phyloP scores from a whole-genome alignment of 2,797 vertebrate species.

The Myioborus melanocephalus region DNA sequence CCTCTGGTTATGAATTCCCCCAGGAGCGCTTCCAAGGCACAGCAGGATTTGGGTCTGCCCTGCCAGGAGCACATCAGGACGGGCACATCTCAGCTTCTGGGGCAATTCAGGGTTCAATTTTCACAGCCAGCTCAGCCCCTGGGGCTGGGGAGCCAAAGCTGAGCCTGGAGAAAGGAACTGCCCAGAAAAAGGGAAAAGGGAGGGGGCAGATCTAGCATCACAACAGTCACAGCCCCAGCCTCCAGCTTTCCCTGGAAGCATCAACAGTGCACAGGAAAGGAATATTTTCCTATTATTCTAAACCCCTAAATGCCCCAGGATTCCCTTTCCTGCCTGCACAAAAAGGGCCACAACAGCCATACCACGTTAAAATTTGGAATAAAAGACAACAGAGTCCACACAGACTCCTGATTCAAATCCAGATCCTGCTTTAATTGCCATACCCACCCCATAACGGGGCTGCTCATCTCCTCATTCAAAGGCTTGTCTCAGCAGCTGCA shows the following conservation, averaged over 20 bases:
- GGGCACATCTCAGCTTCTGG: neutral
- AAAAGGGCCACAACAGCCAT: neutral
- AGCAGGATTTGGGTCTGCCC: neutral
- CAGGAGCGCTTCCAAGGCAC: fast-evolving
- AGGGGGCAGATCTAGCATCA: neutral
- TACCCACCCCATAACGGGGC: fast-evolving
- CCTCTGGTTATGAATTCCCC: neutral
- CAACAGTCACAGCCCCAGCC: neutral
- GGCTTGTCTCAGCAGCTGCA: neutral
- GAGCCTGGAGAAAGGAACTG: neutral
- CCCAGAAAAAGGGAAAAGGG: fast-evolving
- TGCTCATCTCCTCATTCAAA: neutral
- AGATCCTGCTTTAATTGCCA: neutral
- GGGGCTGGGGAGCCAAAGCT: neutral
- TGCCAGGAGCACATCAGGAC: neutral
- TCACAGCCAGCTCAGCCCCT: neutral
- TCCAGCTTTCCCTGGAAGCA: neutral
- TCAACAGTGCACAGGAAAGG: neutral
- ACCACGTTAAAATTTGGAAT: neutral
- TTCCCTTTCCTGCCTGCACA: neutral
- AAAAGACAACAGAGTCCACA: neutral
- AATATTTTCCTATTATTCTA: neutral
- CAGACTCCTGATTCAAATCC: neutral
- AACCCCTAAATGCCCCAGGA: neutral
- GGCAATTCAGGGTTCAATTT: neutral